Evolutionary conservation across 2,888 invertebrate species (phyloP), one percentile per base, ranked within the genome.

Genomic region (Phytoseiulus persimilis): DNA sequence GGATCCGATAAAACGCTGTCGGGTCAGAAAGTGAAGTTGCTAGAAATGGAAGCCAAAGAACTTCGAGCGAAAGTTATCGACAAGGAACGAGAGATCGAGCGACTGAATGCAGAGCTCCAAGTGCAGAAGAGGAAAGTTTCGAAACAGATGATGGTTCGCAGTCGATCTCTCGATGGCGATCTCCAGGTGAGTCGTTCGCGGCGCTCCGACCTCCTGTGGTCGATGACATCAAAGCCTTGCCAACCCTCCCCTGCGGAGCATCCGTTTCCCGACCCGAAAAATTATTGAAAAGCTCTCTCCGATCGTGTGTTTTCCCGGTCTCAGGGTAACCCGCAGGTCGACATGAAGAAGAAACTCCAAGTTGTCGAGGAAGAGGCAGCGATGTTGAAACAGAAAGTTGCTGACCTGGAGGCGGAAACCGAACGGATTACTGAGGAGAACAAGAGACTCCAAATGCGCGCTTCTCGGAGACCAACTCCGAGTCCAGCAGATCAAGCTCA

Each of bases 351-450:
- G 90, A 96, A 96, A 92, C 93, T 96, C 87, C 95, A 95, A 93
- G 94, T 95, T 0, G 95, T 96, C 90, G 96, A 96, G 92, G 95
- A 96, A 93, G 96, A 96, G 93, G 95, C 95, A 1, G 94, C 94
- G 90, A 94, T 95, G 89, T 93, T 96, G 90, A 93, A 95, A 91
- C 93, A 94, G 45, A 96, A 95, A 90, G 91, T 92, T 87, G 91
- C 91, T 9, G 91, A 92, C 31, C 90, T 96, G 33, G 96, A 96
- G 93, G 93, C 93, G 83, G 96, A 96, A 92, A 96, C 96, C 92
- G 96, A 96, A 91, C 95, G 95, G 92, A 92, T 96, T 90, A 93
- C 94, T 90, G 94, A 94, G 89, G 96, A 96, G 93, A 96, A 96
- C 92, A 95, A 95, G 91, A 94, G 95, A 90, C 92, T 96, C 91